A percentile compares a stretch with the other conserved stretches of the same genome.
phyloP scores from a whole-genome alignment of 2,113 vertebrate species.

The Myiagra hebetior region DNA sequence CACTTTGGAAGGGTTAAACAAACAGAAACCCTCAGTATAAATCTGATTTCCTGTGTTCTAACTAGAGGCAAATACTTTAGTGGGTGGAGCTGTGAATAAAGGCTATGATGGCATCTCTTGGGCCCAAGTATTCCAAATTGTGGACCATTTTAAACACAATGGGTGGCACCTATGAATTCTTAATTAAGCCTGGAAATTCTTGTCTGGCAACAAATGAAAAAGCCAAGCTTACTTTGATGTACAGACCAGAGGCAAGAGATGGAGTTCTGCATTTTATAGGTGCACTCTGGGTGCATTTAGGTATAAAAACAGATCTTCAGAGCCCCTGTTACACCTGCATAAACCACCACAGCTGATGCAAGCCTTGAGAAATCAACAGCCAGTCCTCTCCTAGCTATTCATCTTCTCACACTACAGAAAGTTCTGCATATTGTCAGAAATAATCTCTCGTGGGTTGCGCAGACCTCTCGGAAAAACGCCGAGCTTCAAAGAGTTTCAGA shows the following conservation, averaged over 20 bases:
- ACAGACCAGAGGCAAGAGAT: background rate
- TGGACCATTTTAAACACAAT: background rate
- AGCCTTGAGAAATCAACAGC: background rate
- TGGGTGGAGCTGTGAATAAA: background rate
- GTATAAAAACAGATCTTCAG: background rate
- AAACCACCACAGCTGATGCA: background rate
- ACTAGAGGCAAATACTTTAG: background rate
- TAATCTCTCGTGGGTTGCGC: background rate
- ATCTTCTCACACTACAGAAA: background rate
- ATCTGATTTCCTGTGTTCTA: background rate
- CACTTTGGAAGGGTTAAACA: background rate
- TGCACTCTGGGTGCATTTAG: background rate
- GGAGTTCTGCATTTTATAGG: background rate
- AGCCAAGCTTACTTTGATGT: slow-evolving; percentile 14
- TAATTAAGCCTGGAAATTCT: slow-evolving; percentile 49
- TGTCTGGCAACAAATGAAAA: slow-evolving; percentile 41
- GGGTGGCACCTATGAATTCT: slow-evolving; percentile 27
- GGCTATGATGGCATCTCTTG: background rate
- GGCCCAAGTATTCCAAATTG: background rate
- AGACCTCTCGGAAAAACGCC: background rate
- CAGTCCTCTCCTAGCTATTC: background rate
- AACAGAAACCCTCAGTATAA: background rate
- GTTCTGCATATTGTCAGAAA: background rate
- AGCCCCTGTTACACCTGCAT: background rate
- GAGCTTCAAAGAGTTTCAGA: slow-evolving; percentile 16